These are phyloP conservation scores for Corythornis madagascariensis DNA, from an alignment of 2,113 vertebrate genomes.

Conservation along the genomic window DNA sequence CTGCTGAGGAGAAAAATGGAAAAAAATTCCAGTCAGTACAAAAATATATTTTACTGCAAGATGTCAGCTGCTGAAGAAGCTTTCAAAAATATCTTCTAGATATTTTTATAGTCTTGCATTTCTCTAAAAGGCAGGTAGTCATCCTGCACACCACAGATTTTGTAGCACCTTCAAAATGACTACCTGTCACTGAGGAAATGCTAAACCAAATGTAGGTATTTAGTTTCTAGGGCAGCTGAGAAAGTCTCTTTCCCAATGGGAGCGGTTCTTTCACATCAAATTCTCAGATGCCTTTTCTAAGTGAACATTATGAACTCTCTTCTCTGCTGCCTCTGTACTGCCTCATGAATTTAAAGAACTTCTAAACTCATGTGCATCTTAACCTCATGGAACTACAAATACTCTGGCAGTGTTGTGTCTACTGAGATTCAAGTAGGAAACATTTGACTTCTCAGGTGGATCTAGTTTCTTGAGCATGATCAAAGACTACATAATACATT, in stretches of 20 bases:
- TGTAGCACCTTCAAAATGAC: not conserved
- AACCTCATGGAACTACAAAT: not conserved
- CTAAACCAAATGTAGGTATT: not conserved
- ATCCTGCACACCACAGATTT: not conserved
- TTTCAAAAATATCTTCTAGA: slow-evolving; percentile 11
- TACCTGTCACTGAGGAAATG: not conserved
- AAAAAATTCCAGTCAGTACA: slow-evolving; percentile 21
- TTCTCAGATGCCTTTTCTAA: not conserved
- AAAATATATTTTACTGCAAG: slow-evolving; percentile 16
- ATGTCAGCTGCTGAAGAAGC: slow-evolving; percentile 10
- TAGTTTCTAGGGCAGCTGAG: not conserved
- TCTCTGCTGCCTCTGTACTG: not conserved
- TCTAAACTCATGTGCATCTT: not conserved
- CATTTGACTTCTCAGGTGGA: not conserved
- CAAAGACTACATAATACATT: not conserved
- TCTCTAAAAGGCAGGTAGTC: not conserved
- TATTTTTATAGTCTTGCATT: not conserved
- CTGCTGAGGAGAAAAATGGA: slow-evolving; percentile 9
- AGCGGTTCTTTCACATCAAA: not conserved
- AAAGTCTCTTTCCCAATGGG: not conserved
- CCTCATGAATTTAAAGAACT: not conserved
- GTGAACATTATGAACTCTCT: not conserved
- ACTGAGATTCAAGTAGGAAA: not conserved
- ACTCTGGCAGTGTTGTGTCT: not conserved
- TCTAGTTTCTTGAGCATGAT: not conserved